A percentile compares a stretch with the other conserved stretches of the same genome.
phyloP scores from a whole-genome alignment of 2,797 vertebrate genomes.

The Argyrosomus regius region DNA sequence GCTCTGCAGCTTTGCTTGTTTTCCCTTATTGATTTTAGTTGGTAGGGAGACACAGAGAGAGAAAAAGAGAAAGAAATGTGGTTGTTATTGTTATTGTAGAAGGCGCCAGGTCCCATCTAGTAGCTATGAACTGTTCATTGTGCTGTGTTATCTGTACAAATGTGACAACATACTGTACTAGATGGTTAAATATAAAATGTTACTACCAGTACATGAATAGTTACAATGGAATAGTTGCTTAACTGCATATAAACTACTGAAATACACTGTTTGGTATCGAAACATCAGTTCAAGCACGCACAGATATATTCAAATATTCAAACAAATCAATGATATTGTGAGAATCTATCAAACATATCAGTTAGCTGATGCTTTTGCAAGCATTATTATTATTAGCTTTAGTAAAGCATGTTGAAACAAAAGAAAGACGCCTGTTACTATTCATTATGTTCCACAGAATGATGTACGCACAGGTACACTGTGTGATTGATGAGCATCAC shows the following conservation, averaged over 20 bases:
- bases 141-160: neutral
- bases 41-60: neutral
- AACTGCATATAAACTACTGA: neutral
- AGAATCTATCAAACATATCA: conserved; percentile 1
- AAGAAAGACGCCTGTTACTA: neutral
- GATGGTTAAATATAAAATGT: neutral
- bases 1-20: conserved; percentile 21
- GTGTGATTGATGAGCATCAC: conserved; percentile 8
- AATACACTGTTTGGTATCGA: neutral
- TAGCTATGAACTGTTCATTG: neutral
- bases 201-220: too few species aligned
- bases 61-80: conserved; percentile 1
- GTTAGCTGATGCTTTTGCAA: neutral
- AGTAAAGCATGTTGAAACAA: neutral
- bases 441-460: neutral
- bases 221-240: too few species aligned
- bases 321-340: too few species aligned
- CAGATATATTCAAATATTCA: neutral
- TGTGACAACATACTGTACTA: neutral
- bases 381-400: neutral
- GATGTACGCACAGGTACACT: too few species aligned
- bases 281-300: neutral
- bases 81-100: conserved; percentile 1
- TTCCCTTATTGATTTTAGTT: conserved; percentile 33
- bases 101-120: neutral